Evolutionary conservation across 2,888 invertebrate species (phyloP), one percentile per base, ranked within the genome.

Genomic region (Fragum fragum): DNA sequence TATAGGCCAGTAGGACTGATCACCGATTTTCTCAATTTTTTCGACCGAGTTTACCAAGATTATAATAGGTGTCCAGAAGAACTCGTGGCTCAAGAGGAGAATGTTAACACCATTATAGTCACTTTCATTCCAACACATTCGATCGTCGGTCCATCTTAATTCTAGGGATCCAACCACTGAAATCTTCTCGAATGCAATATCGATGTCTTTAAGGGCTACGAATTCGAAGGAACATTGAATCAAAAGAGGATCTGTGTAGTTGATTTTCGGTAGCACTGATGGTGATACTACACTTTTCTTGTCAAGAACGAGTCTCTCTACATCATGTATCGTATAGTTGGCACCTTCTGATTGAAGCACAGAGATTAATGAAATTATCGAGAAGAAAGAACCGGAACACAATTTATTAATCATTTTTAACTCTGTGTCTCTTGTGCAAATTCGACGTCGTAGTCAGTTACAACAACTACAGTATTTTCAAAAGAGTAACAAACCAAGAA

Each of bases 71-170:
- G 36, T 63, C 63, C 63, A 63, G 32, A 63, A 63, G 9, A n/a
- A 32, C 9, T 18, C 63, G n/a, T 32, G 23, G 2, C 28, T n/a
- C 23, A 63, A 9, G 14, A 28, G 3, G 14, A 63, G 29, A 9
- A n/a, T 9, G 16, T 63, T 9, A n/a, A 63, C 29, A 11, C 63
- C 63, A 36, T 36, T 36, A 36, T 63, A 36, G 3, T 36, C 63
- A 21, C 36, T 63, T 63, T 32, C 32, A 36, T 63, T 36, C 63
- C 63, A 63, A 6, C n/a, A 18, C 32, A 63, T 32, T n/a, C 36
- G 23, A 0, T 63, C 63, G 63, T 63, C 63, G 1, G 9, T 36
- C 63, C 63, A 63, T 5, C 0, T 29, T 32, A 63, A 5, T 21
- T 36, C 32, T n/a, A 63, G 0, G 18, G 36, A n/a, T 29, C 63